Conservation (phyloP, 2,113 vertebrate genomes). For the Erythrolamprus reginae region DNA sequence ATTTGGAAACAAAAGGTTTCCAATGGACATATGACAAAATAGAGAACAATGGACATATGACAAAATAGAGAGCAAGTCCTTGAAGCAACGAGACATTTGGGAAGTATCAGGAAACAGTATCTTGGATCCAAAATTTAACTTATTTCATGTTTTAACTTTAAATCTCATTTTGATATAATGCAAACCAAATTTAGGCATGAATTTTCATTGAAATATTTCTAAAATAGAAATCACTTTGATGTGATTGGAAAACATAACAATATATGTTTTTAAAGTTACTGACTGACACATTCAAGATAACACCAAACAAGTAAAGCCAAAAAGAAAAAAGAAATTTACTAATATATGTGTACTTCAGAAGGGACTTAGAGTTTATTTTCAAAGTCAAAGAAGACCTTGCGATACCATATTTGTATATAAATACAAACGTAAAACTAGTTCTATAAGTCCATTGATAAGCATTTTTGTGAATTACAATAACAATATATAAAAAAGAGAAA, state of each 20-base stretch:
- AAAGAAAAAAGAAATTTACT: background rate
- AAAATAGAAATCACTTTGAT: background rate
- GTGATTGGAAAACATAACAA: background rate
- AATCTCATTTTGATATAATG: background rate
- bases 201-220: background rate
- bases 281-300: background rate
- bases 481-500: background rate
- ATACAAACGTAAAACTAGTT: background rate
- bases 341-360: background rate
- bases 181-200: background rate
- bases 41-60: background rate
- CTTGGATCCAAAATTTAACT: background rate
- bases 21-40: background rate
- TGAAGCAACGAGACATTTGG: no score
- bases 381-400: background rate
- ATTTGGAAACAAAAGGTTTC: background rate
- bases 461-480: background rate
- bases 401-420: background rate
- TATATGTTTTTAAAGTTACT: background rate
- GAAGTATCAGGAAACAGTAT: background rate
- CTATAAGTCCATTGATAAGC: background rate
- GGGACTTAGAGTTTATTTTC: background rate
- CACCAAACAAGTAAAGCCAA: background rate
- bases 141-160: no score
- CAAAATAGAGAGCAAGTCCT: background rate